These are phyloP conservation scores for Oryctes rhinoceros DNA, from an alignment of 1,140 invertebrate genomes.

Conservation along the genomic window DNA sequence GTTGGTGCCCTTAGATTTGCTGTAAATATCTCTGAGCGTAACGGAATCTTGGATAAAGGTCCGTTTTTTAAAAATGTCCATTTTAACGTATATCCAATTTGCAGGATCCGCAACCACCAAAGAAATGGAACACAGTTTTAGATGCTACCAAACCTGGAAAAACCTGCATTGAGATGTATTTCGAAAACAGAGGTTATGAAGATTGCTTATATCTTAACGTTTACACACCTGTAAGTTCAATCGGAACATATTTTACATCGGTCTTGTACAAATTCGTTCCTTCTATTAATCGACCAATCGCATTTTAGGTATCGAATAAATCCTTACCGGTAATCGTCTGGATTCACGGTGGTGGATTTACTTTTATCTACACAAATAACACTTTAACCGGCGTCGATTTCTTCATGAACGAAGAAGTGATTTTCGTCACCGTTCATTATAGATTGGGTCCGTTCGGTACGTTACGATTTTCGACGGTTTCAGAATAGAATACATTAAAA, in stretches of 20 bases:
- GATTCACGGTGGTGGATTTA: conserved; percentile 71
- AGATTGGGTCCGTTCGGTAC: conserved; percentile 66
- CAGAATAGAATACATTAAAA: too few species aligned
- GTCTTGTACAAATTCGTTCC: not conserved
- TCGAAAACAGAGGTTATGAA: conserved; percentile 49
- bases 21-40: conserved; percentile 43
- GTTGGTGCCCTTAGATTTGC: conserved; percentile 54
- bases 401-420: conserved; percentile 68
- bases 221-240: conserved; percentile 57
- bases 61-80: too few species aligned
- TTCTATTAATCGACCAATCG: not conserved
- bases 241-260: conserved; percentile 13
- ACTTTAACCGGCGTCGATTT: conserved; percentile 69
- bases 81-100: not conserved
- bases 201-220: conserved; percentile 63
- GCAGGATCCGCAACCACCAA: conserved; percentile 45
- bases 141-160: conserved; percentile 51
- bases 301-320: not conserved
- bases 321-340: conserved; percentile 63
- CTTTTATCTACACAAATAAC: conserved; percentile 60
- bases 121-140: conserved; percentile 46
- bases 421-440: conserved; percentile 77
- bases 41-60: too few species aligned
- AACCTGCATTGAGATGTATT: conserved; percentile 57
- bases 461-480: not conserved